phyloP scores from a whole-genome alignment of 2,888 invertebrate species.

The Keiferia lycopersicella region DNA sequence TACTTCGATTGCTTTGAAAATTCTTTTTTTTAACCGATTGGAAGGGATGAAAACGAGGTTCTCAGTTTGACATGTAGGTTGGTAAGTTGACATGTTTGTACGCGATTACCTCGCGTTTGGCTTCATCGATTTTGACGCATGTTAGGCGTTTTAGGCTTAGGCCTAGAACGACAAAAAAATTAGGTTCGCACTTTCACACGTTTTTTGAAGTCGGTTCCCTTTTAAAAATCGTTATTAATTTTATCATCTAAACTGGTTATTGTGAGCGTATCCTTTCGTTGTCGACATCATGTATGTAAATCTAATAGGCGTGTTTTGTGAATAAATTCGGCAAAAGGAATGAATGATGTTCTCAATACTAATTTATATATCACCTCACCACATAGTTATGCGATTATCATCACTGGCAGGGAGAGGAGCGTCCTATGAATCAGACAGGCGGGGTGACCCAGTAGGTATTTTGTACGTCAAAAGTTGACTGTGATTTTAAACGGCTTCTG shows the following conservation, averaged over 20 bases:
- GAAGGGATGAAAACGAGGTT: too few species aligned
- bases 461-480: neutral
- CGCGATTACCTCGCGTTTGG: too few species aligned
- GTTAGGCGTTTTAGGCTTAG: too few species aligned
- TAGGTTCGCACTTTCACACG: too few species aligned
- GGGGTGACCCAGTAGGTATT: neutral
- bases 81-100: too few species aligned
- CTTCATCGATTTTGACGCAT: too few species aligned
- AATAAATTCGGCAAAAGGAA: neutral
- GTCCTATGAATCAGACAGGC: slow-evolving; percentile 14
- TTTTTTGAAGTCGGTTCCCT: too few species aligned
- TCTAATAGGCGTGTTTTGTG: slow-evolving; percentile 2
- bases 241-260: neutral
- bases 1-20: too few species aligned
- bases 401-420: neutral
- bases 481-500: neutral
- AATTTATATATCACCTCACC: slow-evolving; percentile 6
- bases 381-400: slow-evolving; percentile 10
- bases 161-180: too few species aligned
- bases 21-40: too few species aligned
- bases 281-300: slow-evolving; percentile 1
- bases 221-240: too few species aligned
- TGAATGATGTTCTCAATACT: neutral
- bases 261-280: slow-evolving; percentile 2
- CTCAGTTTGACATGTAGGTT: too few species aligned